Conservation (phyloP, 1,140 invertebrate genomes). For the Hestina assimilis region DNA sequence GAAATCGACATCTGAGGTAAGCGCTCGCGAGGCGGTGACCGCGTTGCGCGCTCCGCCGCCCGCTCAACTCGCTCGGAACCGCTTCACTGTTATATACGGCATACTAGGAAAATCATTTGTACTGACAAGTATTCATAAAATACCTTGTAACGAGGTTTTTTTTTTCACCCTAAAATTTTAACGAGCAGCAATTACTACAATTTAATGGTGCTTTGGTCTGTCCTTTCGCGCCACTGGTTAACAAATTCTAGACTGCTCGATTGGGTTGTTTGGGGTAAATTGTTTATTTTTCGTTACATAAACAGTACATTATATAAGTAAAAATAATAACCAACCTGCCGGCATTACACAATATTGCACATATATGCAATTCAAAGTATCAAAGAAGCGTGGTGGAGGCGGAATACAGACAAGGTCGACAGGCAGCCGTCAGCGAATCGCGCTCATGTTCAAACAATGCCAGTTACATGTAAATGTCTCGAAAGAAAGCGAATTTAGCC, state of each 20-base stretch:
- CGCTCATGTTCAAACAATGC: conserved; percentile 24
- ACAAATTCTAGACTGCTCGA: no score
- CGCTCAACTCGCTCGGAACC: conserved; percentile 27
- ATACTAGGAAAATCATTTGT: background rate
- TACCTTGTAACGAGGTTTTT: background rate
- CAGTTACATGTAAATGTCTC: conserved; percentile 49
- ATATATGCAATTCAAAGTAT: background rate
- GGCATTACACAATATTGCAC: background rate
- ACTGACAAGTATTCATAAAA: background rate
- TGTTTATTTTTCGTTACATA: no score
- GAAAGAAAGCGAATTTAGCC: conserved; percentile 62
- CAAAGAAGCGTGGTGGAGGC: background rate
- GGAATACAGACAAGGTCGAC: conserved; percentile 9
- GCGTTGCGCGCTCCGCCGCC: conserved; percentile 27
- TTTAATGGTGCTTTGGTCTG: no score
- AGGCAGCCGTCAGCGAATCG: background rate
- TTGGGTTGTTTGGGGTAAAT: no score
- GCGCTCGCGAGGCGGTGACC: conserved; percentile 17
- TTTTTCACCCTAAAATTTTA: no score
- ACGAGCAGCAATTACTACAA: no score
- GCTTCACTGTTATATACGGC: conserved; percentile 20
- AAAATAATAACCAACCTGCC: no score
- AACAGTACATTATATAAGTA: no score
- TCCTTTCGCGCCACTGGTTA: no score
- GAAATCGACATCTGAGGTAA: conserved; percentile 14